A percentile compares a stretch with the other conserved stretches of the same genome.
phyloP scores from a whole-genome alignment of 1,140 invertebrate species.

The Musca domestica region DNA sequence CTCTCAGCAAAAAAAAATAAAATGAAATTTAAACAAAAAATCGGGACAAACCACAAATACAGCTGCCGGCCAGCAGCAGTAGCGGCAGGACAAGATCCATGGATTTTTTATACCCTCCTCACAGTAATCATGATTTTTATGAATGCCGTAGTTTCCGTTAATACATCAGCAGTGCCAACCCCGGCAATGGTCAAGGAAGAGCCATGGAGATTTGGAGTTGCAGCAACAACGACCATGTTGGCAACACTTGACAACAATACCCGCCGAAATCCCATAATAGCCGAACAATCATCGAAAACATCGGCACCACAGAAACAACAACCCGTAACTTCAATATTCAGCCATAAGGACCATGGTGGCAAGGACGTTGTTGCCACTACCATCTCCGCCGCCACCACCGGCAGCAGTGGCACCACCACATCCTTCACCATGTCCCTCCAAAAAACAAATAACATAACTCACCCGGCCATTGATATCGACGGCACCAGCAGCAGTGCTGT shows the following conservation, averaged over 20 bases:
- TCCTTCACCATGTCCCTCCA: neutral
- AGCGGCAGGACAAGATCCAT: neutral
- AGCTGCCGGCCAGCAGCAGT: neutral
- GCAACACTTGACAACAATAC: neutral
- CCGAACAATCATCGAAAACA: neutral
- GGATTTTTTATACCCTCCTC: too few relatives aligned
- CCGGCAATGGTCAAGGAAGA: neutral
- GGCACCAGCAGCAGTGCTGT: neutral
- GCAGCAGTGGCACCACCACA: neutral
- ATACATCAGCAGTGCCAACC: neutral
- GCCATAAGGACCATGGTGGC: neutral
- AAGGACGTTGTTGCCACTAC: neutral
- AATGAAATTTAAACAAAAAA: neutral
- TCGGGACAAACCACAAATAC: slow-evolving; percentile 5
- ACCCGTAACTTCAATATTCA: neutral
- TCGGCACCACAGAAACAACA: neutral
- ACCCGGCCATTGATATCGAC: slow-evolving; percentile 28
- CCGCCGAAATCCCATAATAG: slow-evolving; percentile 5
- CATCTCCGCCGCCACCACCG: neutral
- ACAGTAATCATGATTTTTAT: slow-evolving; percentile 10
- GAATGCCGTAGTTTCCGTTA: slow-evolving; percentile 13
- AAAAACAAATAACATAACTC: slow-evolving; percentile 20
- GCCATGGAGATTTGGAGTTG: too few relatives aligned
- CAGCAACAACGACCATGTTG: too few relatives aligned
- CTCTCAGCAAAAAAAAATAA: too few relatives aligned